Base-by-base conservation (phyloP, 2,113 vertebrate genomes). In the Syrmaticus mikado region DNA sequence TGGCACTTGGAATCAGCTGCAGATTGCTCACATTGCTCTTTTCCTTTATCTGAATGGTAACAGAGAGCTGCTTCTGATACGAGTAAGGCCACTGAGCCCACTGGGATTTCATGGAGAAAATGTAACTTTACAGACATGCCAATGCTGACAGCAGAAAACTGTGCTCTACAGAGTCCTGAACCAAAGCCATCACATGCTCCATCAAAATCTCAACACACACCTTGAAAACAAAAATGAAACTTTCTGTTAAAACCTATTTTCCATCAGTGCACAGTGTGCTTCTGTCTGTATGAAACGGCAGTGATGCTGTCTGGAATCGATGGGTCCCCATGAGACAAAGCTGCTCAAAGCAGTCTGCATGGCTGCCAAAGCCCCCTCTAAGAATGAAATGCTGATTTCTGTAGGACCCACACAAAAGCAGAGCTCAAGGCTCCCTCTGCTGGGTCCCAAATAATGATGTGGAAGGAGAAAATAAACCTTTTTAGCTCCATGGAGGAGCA, bases 1-100 rank as follows among this genome's bases (percentile, higher is more conserved):
- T 53, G 85, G 88, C 75, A 79, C 84, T 32, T 75, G 82, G 80
- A 97, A 95, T 93, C 28, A 77, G 93, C 93, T 95, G 58, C 96
- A 96, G 91, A 90, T 66, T 92, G 92, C 1, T 57, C 34, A 0
- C 2, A 2, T 70, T 1, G 3, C 40, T 20, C 73, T 84, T 50
- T 50, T 57, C 78, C 55, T 52, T 70, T 80, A 11, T 27, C 41
- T 5, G 71, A 80, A 89, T n/a, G 74, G 93, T 16, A 92, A 92
- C 48, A 84, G 89, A 87, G 93, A 88, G 77, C 75, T 80, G 93
- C 86, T 94, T 90, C 96, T 55, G 20, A 89, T 57, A 92, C 89
- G 89, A 82, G 93, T 3, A 8, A 62, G 82, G 93, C 73, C 94
- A 79, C 89, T 85, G 96, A 94, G 80, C 94, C 88, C 61, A 4